These are phyloP conservation scores for Dipodomys ordii DNA, from an alignment of 2,113 vertebrate species.

Conservation along the genomic window DNA sequence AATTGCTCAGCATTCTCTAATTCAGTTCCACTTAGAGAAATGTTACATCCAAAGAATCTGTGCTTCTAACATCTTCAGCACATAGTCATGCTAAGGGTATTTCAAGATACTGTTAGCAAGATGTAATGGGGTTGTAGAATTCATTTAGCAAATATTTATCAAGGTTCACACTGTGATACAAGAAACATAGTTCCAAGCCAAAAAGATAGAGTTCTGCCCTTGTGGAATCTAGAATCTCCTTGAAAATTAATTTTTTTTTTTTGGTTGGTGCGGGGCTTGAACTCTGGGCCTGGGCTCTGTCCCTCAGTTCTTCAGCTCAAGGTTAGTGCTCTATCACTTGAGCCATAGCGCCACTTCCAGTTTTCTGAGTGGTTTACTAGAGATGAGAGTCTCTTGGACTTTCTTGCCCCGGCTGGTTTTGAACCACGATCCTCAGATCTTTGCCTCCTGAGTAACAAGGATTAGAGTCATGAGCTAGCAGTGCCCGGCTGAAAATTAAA, in stretches of 20 bases:
- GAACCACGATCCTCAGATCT: too few species aligned
- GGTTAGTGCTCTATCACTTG: too few species aligned
- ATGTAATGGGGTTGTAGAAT: background rate
- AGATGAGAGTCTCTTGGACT: too few species aligned
- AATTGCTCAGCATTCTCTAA: background rate
- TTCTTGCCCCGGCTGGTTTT: too few species aligned
- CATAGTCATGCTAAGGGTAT: background rate
- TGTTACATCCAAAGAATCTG: background rate
- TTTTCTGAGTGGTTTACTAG: too few species aligned
- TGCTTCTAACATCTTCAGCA: slow-evolving; percentile 12
- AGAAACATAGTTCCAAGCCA: background rate
- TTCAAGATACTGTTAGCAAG: slow-evolving; percentile 37
- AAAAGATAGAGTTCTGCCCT: background rate
- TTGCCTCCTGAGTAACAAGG: too few species aligned
- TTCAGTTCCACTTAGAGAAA: background rate
- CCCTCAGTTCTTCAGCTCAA: too few species aligned
- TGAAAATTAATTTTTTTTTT: too few species aligned
- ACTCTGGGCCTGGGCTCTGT: too few species aligned
- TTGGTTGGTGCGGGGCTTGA: too few species aligned
- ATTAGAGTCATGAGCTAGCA: too few species aligned
- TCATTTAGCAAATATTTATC: slow-evolving; percentile 20
- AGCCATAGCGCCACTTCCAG: too few species aligned
- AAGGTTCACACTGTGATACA: background rate
- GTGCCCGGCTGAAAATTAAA: background rate
- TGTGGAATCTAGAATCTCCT: background rate